Evolutionary conservation across 2,888 invertebrate species (phyloP).

Genomic region (Minunthozetes semirufus): DNA sequence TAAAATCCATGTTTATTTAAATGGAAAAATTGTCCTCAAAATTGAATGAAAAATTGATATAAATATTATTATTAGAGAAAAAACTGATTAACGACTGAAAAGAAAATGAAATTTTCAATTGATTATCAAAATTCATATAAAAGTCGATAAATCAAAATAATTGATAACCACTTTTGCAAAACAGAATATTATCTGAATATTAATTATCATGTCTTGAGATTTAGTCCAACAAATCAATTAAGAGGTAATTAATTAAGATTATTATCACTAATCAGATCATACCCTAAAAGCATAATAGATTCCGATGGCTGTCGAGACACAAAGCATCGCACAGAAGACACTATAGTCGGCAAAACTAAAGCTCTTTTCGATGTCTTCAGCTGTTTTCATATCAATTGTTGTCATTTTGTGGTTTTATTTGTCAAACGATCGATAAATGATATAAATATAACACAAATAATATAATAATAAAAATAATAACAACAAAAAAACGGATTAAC

Average conservation of each 20-base stretch:
- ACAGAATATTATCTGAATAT: slow-evolving; percentile 3
- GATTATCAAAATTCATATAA: background rate
- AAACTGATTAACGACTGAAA: background rate
- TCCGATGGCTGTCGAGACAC: slow-evolving; percentile 47
- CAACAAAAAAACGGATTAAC: background rate
- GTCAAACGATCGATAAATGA: background rate
- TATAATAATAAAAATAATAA: background rate
- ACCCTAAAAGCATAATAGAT: slow-evolving; percentile 52
- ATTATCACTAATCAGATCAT: background rate
- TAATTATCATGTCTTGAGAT: background rate
- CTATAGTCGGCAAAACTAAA: slow-evolving; percentile 44
- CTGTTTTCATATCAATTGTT: background rate
- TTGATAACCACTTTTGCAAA: background rate
- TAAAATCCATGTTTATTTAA: background rate
- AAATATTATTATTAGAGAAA: too few species aligned
- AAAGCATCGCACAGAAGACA: slow-evolving; percentile 46
- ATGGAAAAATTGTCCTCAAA: too few species aligned
- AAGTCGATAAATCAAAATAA: too few species aligned
- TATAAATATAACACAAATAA: too few species aligned
- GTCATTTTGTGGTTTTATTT: background rate
- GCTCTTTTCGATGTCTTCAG: background rate
- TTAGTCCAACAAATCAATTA: background rate
- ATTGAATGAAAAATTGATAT: too few species aligned
- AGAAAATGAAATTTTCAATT: background rate
- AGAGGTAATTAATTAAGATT: too few species aligned